phyloP scores from a whole-genome alignment of 1,140 invertebrate genomes.

The Orchestia grillus region DNA sequence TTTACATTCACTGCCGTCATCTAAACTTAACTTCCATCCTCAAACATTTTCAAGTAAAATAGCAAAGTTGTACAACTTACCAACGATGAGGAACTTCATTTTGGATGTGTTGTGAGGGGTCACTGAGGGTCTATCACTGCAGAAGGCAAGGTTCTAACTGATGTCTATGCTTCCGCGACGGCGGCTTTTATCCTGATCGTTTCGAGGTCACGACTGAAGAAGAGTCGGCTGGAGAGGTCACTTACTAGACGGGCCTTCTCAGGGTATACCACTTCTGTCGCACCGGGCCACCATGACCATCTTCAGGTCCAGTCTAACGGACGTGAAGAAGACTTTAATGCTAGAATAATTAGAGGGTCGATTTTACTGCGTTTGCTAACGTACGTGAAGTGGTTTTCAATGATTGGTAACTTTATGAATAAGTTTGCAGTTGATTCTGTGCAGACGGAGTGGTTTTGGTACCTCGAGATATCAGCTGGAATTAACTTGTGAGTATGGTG shows the following conservation, averaged over 20 bases:
- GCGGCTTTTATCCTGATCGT: not conserved
- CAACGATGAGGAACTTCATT: constrained; percentile 32
- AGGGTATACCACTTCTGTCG: constrained; percentile 25
- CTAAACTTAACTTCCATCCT: not conserved
- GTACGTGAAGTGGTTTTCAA: not conserved
- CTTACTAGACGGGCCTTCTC: not conserved
- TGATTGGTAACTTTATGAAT: not conserved
- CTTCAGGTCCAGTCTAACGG: constrained; percentile 5
- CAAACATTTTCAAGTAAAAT: not conserved
- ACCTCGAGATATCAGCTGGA: not conserved
- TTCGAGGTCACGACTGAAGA: constrained; percentile 42
- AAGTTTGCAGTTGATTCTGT: not conserved
- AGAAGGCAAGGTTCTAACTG: not conserved
- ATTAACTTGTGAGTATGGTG: not conserved
- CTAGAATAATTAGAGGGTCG: constrained; percentile 7
- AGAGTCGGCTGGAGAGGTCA: constrained; percentile 14
- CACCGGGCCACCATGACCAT: not conserved
- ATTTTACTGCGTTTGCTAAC: not conserved
- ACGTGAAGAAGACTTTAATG: not conserved
- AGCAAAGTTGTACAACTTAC: not conserved
- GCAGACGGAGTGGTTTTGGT: not conserved
- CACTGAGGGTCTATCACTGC: constrained; percentile 7
- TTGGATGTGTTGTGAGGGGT: not conserved
- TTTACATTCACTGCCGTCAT: not conserved
- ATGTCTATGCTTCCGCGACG: constrained; percentile 7